Percentiles rank a stretch among this genome's conserved stretches.
These are phyloP conservation scores for Pituophis catenifer DNA, from an alignment of 2,113 vertebrate species.

Conservation along the genomic window DNA sequence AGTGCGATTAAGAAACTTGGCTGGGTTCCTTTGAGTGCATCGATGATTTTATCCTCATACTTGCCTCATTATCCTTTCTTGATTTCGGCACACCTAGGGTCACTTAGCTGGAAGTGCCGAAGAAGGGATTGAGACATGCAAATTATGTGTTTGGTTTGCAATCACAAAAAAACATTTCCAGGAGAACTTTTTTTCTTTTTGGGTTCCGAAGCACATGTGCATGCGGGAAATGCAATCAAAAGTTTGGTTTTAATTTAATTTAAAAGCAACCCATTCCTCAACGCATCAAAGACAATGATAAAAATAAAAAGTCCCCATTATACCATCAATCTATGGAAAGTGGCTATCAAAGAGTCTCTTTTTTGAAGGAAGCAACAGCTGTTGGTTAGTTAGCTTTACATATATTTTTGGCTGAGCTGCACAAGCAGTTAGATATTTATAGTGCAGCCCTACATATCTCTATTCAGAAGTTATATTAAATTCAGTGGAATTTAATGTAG, in stretches of 20 bases:
- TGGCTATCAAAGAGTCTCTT: not conserved
- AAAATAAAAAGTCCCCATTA: not conserved
- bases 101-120: not conserved
- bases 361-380: not conserved
- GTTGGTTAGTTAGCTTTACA: not conserved
- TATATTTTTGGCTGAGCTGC: not conserved
- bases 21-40: not conserved
- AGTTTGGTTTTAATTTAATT: not conserved
- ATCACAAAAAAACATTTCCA: not conserved
- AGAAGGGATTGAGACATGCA: not conserved
- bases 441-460: not conserved
- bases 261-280: not conserved
- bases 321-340: not conserved
- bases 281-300: too few species aligned
- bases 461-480: not conserved
- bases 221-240: not conserved
- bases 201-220: not conserved
- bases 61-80: conserved; percentile 24
- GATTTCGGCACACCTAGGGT: not conserved
- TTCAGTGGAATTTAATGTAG: not conserved
- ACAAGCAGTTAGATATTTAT: not conserved
- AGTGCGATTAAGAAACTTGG: conserved; percentile 11
- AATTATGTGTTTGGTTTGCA: not conserved
- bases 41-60: not conserved
- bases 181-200: not conserved